Conservation (phyloP, 2,797 vertebrate species). For the Sarcophilus harrisii region DNA sequence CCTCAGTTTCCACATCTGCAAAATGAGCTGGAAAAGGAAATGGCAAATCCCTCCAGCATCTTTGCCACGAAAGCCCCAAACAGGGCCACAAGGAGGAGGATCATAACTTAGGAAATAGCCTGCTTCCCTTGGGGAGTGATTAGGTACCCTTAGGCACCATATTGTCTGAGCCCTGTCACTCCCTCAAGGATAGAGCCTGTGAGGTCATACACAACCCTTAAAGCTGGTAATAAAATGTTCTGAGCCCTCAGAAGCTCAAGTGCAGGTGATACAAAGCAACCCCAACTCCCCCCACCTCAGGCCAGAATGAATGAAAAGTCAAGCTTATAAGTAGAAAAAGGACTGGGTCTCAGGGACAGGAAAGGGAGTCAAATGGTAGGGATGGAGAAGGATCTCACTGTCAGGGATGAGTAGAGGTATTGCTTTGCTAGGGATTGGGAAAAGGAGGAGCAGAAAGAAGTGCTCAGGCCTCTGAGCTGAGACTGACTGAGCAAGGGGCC, state of each 20-base stretch:
- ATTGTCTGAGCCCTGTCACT: too few relatives aligned
- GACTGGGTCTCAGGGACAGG: neutral
- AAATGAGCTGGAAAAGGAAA: too few relatives aligned
- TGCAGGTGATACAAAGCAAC: too few relatives aligned
- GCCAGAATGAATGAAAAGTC: neutral
- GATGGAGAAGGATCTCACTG: neutral
- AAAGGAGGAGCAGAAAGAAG: neutral
- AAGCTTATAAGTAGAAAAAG: neutral
- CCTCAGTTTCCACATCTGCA: neutral
- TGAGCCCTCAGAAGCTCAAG: too few relatives aligned
- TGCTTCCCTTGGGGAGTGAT: neutral
- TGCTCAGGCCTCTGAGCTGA: neutral
- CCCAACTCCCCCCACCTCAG: too few relatives aligned
- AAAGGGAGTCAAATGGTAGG: neutral
- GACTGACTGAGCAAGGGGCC: neutral
- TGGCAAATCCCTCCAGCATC: neutral
- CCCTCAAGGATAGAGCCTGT: too few relatives aligned
- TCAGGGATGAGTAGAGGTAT: neutral
- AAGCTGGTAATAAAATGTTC: too few relatives aligned
- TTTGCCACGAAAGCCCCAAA: neutral
- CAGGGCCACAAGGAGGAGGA: neutral
- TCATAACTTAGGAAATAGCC: neutral
- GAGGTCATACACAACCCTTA: too few relatives aligned
- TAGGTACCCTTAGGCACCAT: too few relatives aligned
- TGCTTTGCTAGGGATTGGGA: neutral